Evolutionary conservation across 2,797 vertebrate genomes (phyloP).

Genomic region (Sebastes trivittatus): DNA sequence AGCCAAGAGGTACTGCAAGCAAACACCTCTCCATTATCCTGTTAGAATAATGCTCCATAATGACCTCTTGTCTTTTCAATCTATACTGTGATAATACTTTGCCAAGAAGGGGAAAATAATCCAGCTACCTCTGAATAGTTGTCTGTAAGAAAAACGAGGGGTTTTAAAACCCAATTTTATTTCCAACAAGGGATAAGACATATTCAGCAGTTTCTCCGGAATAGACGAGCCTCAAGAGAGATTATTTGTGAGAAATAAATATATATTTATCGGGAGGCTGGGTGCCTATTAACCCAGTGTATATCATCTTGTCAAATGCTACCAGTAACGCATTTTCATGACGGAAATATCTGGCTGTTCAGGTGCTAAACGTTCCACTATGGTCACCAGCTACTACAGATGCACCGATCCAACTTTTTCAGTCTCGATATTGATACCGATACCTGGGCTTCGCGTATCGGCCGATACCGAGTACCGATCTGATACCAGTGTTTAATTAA

Average conservation of each 20-base stretch:
- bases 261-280: not conserved
- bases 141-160: not conserved
- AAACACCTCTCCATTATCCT: conserved; percentile 45
- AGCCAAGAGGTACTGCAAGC: conserved; percentile 28
- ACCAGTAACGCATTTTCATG: not conserved
- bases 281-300: not conserved
- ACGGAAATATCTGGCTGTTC: not conserved
- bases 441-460: no score
- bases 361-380: not conserved
- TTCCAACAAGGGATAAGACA: not conserved
- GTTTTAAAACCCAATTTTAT: not conserved
- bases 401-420: no score
- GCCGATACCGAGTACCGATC: no score
- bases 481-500: no score
- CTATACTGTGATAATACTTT: conserved; percentile 18
- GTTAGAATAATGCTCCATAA: conserved; percentile 52
- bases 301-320: not conserved
- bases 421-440: no score
- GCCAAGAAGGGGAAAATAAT: conserved; percentile 12
- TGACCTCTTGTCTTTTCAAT: conserved; percentile 24
- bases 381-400: not conserved
- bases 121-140: not conserved
- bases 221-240: not conserved
- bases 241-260: not conserved
- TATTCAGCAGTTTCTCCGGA: not conserved